Conservation (phyloP, 1,140 invertebrate species). For the Drosophila parabipectinata region DNA sequence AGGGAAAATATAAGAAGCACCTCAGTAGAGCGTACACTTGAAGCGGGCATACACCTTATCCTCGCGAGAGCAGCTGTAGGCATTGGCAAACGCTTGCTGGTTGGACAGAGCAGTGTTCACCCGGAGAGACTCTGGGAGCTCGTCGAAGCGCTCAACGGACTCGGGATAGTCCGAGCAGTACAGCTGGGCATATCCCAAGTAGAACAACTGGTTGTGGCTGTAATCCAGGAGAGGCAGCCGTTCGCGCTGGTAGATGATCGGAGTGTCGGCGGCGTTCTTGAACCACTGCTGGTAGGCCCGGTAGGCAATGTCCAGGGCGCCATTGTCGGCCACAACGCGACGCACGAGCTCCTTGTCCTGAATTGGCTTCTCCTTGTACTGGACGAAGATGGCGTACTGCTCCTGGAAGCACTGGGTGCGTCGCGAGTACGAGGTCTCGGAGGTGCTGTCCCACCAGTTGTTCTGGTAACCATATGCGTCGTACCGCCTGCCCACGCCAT, state of each 20-base stretch:
- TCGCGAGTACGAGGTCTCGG: conserved; percentile 93
- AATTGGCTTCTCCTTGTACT: conserved; percentile 59
- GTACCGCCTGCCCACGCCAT: conserved; percentile 96
- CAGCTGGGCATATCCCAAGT: conserved; percentile 94
- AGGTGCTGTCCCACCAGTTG: conserved; percentile 98
- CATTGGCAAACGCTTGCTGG: conserved; percentile 90
- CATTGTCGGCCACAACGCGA: conserved; percentile 96
- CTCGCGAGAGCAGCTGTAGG: conserved; percentile 88
- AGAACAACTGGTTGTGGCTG: conserved; percentile 94
- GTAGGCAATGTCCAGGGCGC: conserved; percentile 94
- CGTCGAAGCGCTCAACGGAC: conserved; percentile 50
- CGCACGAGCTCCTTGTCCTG: conserved; percentile 89
- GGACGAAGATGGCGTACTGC: conserved; percentile 88
- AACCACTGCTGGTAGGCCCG: conserved; percentile 89
- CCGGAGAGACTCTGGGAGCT: conserved; percentile 88
- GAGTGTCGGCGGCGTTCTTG: conserved; percentile 84
- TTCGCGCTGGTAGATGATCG: conserved; percentile 85
- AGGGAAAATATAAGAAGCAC: background rate
- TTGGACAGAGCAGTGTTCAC: conserved; percentile 94
- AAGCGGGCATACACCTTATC: conserved; percentile 91
- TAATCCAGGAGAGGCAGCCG: conserved; percentile 91
- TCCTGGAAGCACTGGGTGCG: conserved; percentile 95
- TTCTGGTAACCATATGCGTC: conserved; percentile 96
- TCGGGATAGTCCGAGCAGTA: conserved; percentile 77
- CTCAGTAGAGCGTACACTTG: conserved; percentile 87